phyloP scores from a whole-genome alignment of 2,888 invertebrate genomes.

The Drosophila atripex region DNA sequence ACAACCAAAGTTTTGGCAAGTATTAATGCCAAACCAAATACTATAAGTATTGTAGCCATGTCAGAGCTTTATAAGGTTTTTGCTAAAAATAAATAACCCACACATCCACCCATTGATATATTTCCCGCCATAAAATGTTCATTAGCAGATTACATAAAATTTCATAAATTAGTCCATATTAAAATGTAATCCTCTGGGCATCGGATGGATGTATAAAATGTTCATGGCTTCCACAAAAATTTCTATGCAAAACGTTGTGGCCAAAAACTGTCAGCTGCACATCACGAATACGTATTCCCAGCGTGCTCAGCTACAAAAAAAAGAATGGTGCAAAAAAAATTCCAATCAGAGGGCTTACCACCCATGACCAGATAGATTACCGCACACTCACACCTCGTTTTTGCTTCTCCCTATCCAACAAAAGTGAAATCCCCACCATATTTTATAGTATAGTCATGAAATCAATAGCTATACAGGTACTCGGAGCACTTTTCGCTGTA shows the following conservation, averaged over 20 bases:
- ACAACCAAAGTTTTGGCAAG: not conserved
- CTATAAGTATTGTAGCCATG: not conserved
- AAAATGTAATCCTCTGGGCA: conserved; percentile 35
- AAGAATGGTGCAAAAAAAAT: conserved; percentile 51
- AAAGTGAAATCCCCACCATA: conserved; percentile 19
- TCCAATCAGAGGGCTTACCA: conserved; percentile 61
- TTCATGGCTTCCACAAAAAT: conserved; percentile 14
- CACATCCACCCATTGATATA: not conserved
- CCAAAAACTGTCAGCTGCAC: conserved; percentile 50
- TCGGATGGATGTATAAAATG: conserved; percentile 16
- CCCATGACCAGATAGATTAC: conserved; percentile 64
- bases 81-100: not conserved
- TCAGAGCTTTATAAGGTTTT: not conserved
- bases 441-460: conserved; percentile 49
- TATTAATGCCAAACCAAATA: not conserved
- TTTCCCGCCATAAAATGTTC: conserved; percentile 12
- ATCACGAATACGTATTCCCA: conserved; percentile 10
- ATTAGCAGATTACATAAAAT: conserved; percentile 17
- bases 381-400: conserved; percentile 22
- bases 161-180: conserved; percentile 24
- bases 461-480: conserved; percentile 60
- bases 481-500: conserved; percentile 11
- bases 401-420: conserved; percentile 5
- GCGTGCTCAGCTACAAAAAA: conserved; percentile 9
- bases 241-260: conserved; percentile 28